Base-by-base conservation (phyloP, 2,888 invertebrate genomes). In the Acrobasis consociella region DNA sequence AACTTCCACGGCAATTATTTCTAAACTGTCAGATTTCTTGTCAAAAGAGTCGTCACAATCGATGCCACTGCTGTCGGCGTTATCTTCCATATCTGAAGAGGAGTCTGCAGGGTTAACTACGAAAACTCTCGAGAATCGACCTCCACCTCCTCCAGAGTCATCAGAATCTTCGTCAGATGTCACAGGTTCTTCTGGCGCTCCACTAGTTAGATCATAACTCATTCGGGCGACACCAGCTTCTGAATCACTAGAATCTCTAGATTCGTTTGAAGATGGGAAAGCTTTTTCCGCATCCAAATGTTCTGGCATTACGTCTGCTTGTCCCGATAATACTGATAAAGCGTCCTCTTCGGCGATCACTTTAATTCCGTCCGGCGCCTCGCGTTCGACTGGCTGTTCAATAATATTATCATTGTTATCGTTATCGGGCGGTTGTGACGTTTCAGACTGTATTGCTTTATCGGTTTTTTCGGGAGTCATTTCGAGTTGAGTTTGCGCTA, bases 31-130 rank as follows among this genome's bases (percentile, higher is more conserved):
- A 1, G 90, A 89, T 73, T 89, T 91, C 72, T 87, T 90, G 70
- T 91, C 91, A 71, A 94, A 95, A 68, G 95, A 94, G 76, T 95
- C 95, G 42, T 95, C 95, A 58, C 94, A 94, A 72, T 95, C 93
- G 58, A 92, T 94, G 52, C 94, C 94, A 63, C 93, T 93, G 67
- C 93, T 92, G 67, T 93, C 94, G 0, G 94, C 94, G 63, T 94
- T 94, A 71, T 93, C 91, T 62, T 94, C 94, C 51, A 93, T 87
- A 61, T 94, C 94, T 0, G 94, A 94, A 2, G 94, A 94, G 9
- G 94, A 94, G 60, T 94, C 93, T 17, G 87, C 89, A 9, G 94
- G 94, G 74, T 95, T 95, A 17, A 95, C 95, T 1, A 95, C 94
- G 77, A 95, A 95, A 16, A 95, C 94, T 62, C 95, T 93, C 46